These are phyloP conservation scores for Centropus bengalensis DNA, from an alignment of 2,113 vertebrate genomes.

Conservation along the genomic window DNA sequence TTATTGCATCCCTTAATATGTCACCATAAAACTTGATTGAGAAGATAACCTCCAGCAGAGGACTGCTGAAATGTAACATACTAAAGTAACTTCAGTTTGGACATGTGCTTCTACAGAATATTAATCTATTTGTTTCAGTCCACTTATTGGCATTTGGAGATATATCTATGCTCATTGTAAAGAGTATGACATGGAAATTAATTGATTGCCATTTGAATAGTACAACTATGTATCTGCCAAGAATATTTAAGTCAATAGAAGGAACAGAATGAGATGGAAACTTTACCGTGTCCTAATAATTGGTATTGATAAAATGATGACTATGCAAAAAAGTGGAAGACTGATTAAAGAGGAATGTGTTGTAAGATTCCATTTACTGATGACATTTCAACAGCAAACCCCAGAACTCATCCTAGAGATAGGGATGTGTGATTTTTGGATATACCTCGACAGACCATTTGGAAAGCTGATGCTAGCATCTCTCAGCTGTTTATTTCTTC, in stretches of 20 bases:
- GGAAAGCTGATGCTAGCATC: not conserved
- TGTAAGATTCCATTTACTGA: not conserved
- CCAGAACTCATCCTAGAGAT: not conserved
- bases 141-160: not conserved
- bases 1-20: not conserved
- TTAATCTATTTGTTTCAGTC: not conserved
- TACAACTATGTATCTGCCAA: not conserved
- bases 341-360: not conserved
- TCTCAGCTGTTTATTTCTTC: not conserved
- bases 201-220: not conserved
- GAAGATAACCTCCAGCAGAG: not conserved
- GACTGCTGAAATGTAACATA: not conserved
- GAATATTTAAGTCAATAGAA: not conserved
- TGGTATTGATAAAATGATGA: not conserved
- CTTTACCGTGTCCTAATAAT: not conserved
- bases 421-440: not conserved
- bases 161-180: not conserved
- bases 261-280: not conserved
- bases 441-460: not conserved
- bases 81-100: not conserved
- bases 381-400: not conserved
- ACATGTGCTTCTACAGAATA: not conserved
- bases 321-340: not conserved
- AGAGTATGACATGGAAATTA: not conserved
- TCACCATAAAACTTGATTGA: not conserved